phyloP scores from a whole-genome alignment of 2,888 invertebrate species.

The Apotomis turbidana region DNA sequence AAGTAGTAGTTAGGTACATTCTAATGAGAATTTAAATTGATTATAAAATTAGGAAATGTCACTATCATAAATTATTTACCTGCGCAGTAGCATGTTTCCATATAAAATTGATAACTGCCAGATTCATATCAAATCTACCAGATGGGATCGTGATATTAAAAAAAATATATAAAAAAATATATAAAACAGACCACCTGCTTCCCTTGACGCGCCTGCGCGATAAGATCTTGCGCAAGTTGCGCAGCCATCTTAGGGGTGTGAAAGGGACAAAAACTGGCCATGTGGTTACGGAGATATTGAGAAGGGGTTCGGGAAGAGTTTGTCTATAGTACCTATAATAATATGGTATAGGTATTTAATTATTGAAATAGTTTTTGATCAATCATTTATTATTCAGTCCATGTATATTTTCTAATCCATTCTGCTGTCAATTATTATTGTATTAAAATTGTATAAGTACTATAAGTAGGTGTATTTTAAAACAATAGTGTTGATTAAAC shows the following conservation, averaged over 20 bases:
- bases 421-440: too few species aligned
- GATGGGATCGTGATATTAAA: conserved; percentile 22
- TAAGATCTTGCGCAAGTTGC: conserved; percentile 29
- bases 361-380: neutral
- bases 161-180: conserved; percentile 16
- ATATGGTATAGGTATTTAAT: too few species aligned
- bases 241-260: conserved; percentile 33
- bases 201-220: conserved; percentile 39
- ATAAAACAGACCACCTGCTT: conserved; percentile 38
- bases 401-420: too few species aligned
- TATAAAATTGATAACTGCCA: conserved; percentile 26
- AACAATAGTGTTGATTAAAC: too few species aligned
- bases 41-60: too few species aligned
- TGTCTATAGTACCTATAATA: neutral
- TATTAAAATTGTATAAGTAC: too few species aligned
- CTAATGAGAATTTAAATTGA: too few species aligned
- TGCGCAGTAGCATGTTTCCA: conserved; percentile 11
- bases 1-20: too few species aligned
- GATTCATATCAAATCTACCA: conserved; percentile 11
- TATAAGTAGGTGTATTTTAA: too few species aligned
- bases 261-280: conserved; percentile 35
- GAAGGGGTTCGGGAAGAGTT: neutral
- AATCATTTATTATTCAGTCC: too few species aligned
- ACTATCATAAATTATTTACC: neutral
- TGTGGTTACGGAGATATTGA: conserved; percentile 23